Conservation (phyloP, 1,140 invertebrate genomes). For the Helicoverpa zea region DNA sequence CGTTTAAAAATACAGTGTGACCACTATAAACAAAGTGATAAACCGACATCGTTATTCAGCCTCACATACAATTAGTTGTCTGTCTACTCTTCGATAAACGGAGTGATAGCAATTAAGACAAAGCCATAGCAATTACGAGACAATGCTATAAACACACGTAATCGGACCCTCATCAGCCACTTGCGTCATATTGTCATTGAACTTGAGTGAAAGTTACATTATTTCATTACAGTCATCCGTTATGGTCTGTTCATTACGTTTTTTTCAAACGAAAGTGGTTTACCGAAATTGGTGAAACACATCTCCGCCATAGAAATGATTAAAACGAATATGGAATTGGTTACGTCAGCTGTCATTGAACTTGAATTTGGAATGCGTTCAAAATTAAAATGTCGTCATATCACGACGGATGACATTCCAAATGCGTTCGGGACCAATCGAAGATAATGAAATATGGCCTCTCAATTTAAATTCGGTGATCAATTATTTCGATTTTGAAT, state of each 20-base stretch:
- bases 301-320: conserved; percentile 25
- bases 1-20: conserved; percentile 3
- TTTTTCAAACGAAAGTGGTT: conserved; percentile 40
- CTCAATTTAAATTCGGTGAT: conserved; percentile 4
- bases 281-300: conserved; percentile 15
- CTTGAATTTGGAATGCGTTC: conserved; percentile 46
- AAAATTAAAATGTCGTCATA: conserved; percentile 46
- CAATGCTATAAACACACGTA: conserved; percentile 42
- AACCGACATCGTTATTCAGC: conserved; percentile 13
- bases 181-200: conserved; percentile 43
- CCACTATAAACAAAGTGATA: conserved; percentile 17
- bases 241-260: not conserved
- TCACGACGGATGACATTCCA: conserved; percentile 23
- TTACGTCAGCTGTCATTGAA: conserved; percentile 46
- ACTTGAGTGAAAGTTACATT: conserved; percentile 46
- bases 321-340: conserved; percentile 31
- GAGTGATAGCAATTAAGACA: conserved; percentile 40
- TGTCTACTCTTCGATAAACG: conserved; percentile 17
- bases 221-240: not conserved
- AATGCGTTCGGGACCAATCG: not conserved
- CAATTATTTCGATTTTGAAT: not conserved
- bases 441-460: not conserved
- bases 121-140: conserved; percentile 27
- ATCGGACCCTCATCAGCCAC: conserved; percentile 21
- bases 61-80: conserved; percentile 22